Percentiles rank a stretch among this genome's conserved stretches.
Conservation (phyloP, 2,888 invertebrate genomes). For the Plutella xylostella region DNA sequence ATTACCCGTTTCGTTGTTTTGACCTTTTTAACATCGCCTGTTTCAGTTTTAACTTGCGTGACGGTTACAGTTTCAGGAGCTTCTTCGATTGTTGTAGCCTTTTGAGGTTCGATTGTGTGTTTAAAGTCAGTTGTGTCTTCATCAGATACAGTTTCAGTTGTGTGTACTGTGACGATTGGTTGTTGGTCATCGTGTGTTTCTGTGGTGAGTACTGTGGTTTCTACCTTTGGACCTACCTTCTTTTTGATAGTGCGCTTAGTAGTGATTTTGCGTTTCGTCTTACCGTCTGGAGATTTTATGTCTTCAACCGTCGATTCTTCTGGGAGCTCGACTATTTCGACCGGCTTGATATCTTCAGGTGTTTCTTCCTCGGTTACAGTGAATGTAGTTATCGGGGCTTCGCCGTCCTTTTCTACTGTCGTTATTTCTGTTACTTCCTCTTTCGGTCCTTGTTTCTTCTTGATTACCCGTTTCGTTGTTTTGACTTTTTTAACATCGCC, state of each 20-base stretch:
- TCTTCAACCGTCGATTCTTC: slow-evolving; percentile 22
- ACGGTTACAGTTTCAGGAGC: slow-evolving; percentile 14
- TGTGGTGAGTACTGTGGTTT: slow-evolving; percentile 19
- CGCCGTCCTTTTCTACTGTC: slow-evolving; percentile 27
- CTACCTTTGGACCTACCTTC: slow-evolving; percentile 31
- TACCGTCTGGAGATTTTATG: slow-evolving; percentile 8
- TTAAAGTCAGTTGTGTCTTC: slow-evolving; percentile 15
- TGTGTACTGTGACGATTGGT: slow-evolving; percentile 35
- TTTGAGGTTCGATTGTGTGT: not conserved
- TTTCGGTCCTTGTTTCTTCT: slow-evolving; percentile 20
- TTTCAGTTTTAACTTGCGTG: slow-evolving; percentile 22
- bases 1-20: slow-evolving; percentile 20
- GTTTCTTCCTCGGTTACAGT: slow-evolving; percentile 2
- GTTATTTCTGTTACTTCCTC: slow-evolving; percentile 11
- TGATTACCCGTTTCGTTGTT: slow-evolving; percentile 21
- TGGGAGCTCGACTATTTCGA: slow-evolving; percentile 22
- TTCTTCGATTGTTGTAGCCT: slow-evolving; percentile 12
- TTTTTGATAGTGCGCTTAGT: slow-evolving; percentile 38
- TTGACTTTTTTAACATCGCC: slow-evolving; percentile 24
- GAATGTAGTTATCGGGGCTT: slow-evolving; percentile 19
- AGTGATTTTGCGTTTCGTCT: slow-evolving; percentile 25
- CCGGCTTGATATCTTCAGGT: not conserved
- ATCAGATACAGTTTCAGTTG: slow-evolving; percentile 29
- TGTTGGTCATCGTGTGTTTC: slow-evolving; percentile 17
- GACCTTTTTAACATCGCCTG: slow-evolving; percentile 18